Conservation (phyloP, 1,140 invertebrate genomes). For the Helicoverpa armigera region DNA sequence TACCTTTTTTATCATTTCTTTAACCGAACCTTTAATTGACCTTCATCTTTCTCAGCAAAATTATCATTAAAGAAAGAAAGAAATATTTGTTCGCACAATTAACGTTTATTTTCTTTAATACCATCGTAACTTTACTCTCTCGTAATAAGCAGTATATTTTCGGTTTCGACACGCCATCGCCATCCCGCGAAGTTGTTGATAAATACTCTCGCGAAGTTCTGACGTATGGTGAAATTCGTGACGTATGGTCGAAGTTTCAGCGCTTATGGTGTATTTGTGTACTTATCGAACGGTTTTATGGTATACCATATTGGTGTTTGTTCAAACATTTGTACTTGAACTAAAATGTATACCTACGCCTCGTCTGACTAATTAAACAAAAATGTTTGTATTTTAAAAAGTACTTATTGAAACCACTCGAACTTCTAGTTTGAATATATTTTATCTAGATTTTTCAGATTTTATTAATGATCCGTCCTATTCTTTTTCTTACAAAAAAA, state of each 20-base stretch:
- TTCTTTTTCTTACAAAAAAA: background rate
- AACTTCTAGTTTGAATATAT: too few species aligned
- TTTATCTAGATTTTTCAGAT: too few species aligned
- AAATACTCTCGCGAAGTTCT: too few species aligned
- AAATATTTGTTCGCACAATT: too few species aligned
- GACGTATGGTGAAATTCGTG: background rate
- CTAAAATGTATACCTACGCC: too few species aligned
- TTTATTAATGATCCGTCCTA: too few species aligned
- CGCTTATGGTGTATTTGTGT: background rate
- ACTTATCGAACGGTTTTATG: background rate
- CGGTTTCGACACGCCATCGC: constrained; percentile 25
- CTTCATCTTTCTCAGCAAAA: background rate
- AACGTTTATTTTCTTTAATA: constrained; percentile 1
- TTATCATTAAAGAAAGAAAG: too few species aligned
- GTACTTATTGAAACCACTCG: too few species aligned
- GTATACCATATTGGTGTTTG: background rate
- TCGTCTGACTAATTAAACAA: too few species aligned
- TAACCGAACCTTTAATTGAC: background rate
- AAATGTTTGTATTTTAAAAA: too few species aligned
- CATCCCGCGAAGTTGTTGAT: constrained; percentile 4
- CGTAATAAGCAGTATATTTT: constrained; percentile 27
- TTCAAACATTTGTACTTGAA: too few species aligned
- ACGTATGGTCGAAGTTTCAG: background rate
- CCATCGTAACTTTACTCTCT: constrained; percentile 3
- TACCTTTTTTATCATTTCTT: too few species aligned